phyloP scores from a whole-genome alignment of 2,888 invertebrate species.

The Rhimphoctona megacephalus region DNA sequence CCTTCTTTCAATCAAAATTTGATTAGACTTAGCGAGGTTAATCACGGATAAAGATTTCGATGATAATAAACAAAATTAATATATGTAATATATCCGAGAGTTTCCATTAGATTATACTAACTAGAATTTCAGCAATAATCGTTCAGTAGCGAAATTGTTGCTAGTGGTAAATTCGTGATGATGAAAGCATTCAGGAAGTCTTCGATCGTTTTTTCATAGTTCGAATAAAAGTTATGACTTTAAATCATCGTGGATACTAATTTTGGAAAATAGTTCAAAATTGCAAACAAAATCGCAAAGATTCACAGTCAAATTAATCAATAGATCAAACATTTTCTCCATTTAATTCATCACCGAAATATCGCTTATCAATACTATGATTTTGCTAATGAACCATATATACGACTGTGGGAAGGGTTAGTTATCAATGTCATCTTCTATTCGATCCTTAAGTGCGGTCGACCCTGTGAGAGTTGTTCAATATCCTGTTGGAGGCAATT shows the following conservation, averaged over 20 bases:
- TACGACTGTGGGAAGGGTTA: not conserved
- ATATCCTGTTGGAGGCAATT: slow-evolving; percentile 26
- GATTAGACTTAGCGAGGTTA: slow-evolving; percentile 5
- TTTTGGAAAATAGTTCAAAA: not conserved
- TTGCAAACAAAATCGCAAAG: not conserved
- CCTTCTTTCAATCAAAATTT: slow-evolving; percentile 47
- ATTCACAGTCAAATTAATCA: not conserved
- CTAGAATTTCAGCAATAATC: not conserved
- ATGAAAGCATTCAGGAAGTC: no score
- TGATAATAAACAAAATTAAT: not conserved
- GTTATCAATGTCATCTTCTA: slow-evolving; percentile 3
- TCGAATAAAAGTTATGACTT: not conserved
- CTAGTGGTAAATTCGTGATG: no score
- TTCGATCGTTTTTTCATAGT: no score
- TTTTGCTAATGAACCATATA: not conserved
- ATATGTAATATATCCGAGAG: not conserved
- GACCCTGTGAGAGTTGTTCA: slow-evolving; percentile 3
- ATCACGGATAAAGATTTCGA: slow-evolving; percentile 1
- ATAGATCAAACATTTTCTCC: not conserved
- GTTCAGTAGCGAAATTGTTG: no score
- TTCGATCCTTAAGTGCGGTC: not conserved
- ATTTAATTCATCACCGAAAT: no score
- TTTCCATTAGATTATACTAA: not conserved
- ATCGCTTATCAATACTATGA: not conserved
- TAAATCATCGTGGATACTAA: not conserved